These are phyloP conservation scores for Beris chalybata DNA, from an alignment of 2,888 invertebrate genomes.

Conservation along the genomic window DNA sequence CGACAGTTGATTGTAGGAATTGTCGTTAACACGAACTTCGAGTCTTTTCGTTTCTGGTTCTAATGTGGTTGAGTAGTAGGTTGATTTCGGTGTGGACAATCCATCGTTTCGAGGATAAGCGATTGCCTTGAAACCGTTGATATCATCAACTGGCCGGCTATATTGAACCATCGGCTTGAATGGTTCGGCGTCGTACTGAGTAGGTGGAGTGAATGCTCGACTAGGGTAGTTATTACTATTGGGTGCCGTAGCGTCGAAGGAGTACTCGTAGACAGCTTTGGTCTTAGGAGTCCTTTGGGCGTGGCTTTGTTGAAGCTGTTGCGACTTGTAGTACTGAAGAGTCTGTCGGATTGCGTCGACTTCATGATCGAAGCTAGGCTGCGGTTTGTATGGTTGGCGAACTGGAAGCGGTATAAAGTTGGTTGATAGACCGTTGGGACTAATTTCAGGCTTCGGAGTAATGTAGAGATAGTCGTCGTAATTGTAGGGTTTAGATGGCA, in stretches of 20 bases:
- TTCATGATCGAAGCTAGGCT: slow-evolving; percentile 65
- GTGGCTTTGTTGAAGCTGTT: slow-evolving; percentile 57
- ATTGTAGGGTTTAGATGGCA: slow-evolving; percentile 35
- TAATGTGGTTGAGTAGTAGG: slow-evolving; percentile 59
- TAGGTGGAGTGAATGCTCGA: slow-evolving; percentile 42
- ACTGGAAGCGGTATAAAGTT: slow-evolving; percentile 27
- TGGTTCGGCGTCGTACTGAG: slow-evolving; percentile 62
- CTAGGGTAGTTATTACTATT: slow-evolving; percentile 49
- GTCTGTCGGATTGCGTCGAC: slow-evolving; percentile 68
- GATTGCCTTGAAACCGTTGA: slow-evolving; percentile 52
- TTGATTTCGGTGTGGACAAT: slow-evolving; percentile 45
- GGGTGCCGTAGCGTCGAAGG: slow-evolving; percentile 63
- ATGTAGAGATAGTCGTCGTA: slow-evolving; percentile 52
- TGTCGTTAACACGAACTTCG: slow-evolving; percentile 16
- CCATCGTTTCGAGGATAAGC: slow-evolving; percentile 59
- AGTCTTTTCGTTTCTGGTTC: background rate
- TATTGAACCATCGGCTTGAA: slow-evolving; percentile 66
- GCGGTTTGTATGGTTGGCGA: slow-evolving; percentile 37
- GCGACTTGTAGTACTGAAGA: slow-evolving; percentile 64
- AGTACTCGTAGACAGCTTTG: slow-evolving; percentile 70
- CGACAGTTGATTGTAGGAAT: slow-evolving; percentile 2
- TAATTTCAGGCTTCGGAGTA: slow-evolving; percentile 61
- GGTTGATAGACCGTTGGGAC: slow-evolving; percentile 46
- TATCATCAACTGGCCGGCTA: slow-evolving; percentile 52
- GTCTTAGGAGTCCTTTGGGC: slow-evolving; percentile 54